Evolutionary conservation across 2,797 vertebrate genomes (phyloP), one percentile per base, ranked within the genome.

Genomic region (Cyprinella venusta): DNA sequence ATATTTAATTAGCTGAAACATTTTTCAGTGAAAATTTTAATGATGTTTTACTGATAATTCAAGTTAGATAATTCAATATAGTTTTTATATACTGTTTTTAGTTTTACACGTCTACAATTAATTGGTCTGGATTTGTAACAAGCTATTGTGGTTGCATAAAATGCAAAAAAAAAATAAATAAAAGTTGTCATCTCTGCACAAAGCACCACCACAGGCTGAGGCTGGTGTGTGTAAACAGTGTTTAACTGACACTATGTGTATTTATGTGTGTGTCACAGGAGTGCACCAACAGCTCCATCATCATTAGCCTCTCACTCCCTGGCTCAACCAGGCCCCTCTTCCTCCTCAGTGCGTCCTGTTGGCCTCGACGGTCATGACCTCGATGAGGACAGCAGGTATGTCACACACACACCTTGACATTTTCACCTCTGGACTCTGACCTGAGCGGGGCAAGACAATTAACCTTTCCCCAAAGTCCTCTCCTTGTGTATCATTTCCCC

Each of bases 361-460:
- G 88, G 84, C 78, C 84, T 71, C 0, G 0, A 7, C 15, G 79
- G 61, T 67, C 84, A 76, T 30, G 68, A 90, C 1, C 83, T 42
- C 30, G 87, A 59, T 63, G 90, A 91, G 4, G 92, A 92, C 69
- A 92, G 40, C 79, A 91, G 95, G 94, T 94, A 85, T 88, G 94
- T 92, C 87, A 54, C 38, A 63, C 38, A 63, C 70, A 40, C 70
- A 84, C 61, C 61, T 78, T 75, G 45, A 59, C 68, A 59, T 48
- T 18, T 63, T 78, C 38, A 87, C 76, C 45, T 33, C 19, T 74
- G 16, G 50, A 61, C 72, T 87, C 19, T 80, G 56, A 61, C 61
- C 69, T 50, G n/a, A 48, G 19, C 24, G 18, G 50, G 48, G 45
- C 78, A 33, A 76, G 42, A 50, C 72, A 24, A 18, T 78, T 75